phyloP scores from a whole-genome alignment of 2,113 vertebrate species.

The Podarcis cretensis region DNA sequence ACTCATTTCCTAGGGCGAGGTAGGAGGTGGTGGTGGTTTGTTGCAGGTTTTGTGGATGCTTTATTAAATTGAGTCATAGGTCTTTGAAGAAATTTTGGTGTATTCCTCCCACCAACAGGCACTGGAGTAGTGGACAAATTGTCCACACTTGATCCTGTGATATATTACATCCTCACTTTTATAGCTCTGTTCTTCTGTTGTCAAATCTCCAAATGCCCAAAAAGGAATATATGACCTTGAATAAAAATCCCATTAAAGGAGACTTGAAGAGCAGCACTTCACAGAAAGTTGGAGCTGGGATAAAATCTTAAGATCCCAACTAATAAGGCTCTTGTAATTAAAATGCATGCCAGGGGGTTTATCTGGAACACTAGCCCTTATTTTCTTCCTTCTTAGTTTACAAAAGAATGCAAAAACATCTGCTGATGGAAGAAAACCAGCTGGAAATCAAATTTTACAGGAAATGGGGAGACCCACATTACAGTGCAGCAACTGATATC shows the following conservation, averaged over 20 bases:
- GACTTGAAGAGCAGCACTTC: constrained; percentile 40
- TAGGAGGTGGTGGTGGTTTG: not conserved
- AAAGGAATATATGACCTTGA: constrained; percentile 66
- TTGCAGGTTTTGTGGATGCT: constrained; percentile 49
- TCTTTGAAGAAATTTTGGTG: constrained; percentile 41
- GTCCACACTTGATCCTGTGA: constrained; percentile 68
- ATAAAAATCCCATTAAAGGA: constrained; percentile 57
- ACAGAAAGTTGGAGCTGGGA: constrained; percentile 65
- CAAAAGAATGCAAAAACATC: constrained; percentile 56
- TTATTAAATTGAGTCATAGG: constrained; percentile 41
- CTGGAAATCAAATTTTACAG: constrained; percentile 60
- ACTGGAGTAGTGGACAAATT: constrained; percentile 69
- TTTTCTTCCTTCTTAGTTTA: constrained; percentile 59
- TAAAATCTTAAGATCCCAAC: constrained; percentile 48
- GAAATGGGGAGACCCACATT: constrained; percentile 52
- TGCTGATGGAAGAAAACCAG: constrained; percentile 35
- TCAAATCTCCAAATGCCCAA: constrained; percentile 53
- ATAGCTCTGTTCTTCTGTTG: constrained; percentile 69
- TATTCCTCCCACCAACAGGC: constrained; percentile 58
- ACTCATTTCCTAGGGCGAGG: constrained; percentile 34
- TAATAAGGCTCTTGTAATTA: constrained; percentile 51
- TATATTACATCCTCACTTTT: constrained; percentile 71
- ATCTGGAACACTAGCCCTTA: constrained; percentile 51
- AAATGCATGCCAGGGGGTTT: constrained; percentile 47
- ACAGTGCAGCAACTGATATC: constrained; percentile 18